phyloP scores from a whole-genome alignment of 2,113 vertebrate genomes.

The Rhinoptilus africanus region DNA sequence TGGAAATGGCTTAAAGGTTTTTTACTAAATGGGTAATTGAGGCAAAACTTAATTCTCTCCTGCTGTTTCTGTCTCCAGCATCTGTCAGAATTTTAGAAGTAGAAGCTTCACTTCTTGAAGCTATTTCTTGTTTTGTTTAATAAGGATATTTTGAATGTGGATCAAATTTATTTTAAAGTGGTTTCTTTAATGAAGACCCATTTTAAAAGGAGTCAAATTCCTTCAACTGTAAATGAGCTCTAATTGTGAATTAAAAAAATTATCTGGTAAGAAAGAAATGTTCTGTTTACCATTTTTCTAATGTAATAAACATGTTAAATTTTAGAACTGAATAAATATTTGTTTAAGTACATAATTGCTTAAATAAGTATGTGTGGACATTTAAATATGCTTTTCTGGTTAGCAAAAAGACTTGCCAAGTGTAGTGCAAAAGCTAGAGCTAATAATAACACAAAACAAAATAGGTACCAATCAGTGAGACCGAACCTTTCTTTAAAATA shows the following conservation, averaged over 20 bases:
- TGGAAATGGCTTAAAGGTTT: not conserved
- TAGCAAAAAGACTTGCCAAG: constrained; percentile 19
- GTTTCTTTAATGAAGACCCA: not conserved
- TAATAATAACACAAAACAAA: not conserved
- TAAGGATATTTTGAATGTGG: constrained; percentile 9
- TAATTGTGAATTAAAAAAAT: constrained; percentile 37
- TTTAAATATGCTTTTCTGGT: constrained; percentile 31
- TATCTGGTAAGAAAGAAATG: not conserved
- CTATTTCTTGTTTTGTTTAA: constrained; percentile 43
- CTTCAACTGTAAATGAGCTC: not conserved
- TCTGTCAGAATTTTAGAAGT: constrained; percentile 1
- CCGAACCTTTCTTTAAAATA: not conserved
- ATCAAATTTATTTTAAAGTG: constrained; percentile 44
- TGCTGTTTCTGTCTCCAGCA: constrained; percentile 5
- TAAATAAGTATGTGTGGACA: constrained; percentile 33
- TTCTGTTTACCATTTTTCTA: constrained; percentile 42
- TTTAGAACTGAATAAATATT: constrained; percentile 53
- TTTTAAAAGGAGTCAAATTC: constrained; percentile 21
- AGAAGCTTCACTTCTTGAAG: constrained; percentile 20
- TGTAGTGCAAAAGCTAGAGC: not conserved
- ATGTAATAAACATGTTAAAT: constrained; percentile 43
- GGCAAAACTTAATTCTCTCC: constrained; percentile 16
- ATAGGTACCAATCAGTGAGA: not conserved
- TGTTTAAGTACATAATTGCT: constrained; percentile 56
- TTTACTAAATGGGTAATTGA: not conserved